Evolutionary conservation across 2,888 invertebrate genomes (phyloP).

Genomic region (Erynnis tages): DNA sequence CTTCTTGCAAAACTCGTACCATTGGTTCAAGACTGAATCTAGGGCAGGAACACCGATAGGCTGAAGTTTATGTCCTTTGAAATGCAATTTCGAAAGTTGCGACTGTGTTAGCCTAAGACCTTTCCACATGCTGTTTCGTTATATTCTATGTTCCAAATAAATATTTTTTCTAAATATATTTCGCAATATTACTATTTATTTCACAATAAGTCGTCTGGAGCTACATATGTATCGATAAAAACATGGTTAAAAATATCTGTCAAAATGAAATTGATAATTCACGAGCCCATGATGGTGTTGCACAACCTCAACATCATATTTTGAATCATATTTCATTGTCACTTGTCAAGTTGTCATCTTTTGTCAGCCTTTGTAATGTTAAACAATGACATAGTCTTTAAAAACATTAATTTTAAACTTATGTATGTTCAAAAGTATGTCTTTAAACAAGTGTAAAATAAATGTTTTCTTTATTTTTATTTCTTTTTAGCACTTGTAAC

Average conservation of each 20-base stretch:
- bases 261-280: conserved; percentile 29
- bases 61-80: conserved; percentile 67
- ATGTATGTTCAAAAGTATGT: no score
- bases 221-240: conserved; percentile 52
- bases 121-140: conserved; percentile 69
- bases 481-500: no score
- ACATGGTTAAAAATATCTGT: conserved; percentile 74
- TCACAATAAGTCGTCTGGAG: conserved; percentile 60
- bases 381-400: no score
- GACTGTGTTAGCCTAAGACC: conserved; percentile 72
- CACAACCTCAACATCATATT: neutral
- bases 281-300: neutral
- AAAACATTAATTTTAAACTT: no score
- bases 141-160: conserved; percentile 50
- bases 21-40: conserved; percentile 83
- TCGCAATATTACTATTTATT: conserved; percentile 62
- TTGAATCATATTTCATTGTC: no score
- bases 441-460: no score
- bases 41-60: conserved; percentile 76
- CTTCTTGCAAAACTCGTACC: conserved; percentile 85
- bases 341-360: no score
- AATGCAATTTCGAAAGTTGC: conserved; percentile 70
- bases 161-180: conserved; percentile 46
- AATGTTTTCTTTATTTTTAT: no score
- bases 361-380: no score